Evolutionary conservation across 1,140 invertebrate genomes (phyloP).

Genomic region (Helicoverpa zea): DNA sequence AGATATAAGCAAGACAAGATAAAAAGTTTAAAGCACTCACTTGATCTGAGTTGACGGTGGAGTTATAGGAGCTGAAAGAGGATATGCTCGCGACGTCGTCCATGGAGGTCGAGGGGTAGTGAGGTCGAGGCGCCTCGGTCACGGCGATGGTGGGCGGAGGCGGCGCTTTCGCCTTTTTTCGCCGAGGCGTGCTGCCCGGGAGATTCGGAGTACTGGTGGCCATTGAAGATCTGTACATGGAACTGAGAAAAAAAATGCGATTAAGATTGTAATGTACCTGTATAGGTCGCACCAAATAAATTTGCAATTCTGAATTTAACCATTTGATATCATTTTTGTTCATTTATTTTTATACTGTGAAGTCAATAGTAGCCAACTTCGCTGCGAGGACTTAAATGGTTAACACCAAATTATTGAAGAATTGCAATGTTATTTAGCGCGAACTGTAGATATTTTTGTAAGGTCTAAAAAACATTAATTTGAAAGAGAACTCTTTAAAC

Average conservation of each 20-base stretch:
- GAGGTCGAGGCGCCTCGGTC: slow-evolving; percentile 52
- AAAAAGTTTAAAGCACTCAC: slow-evolving; percentile 51
- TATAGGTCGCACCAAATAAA: no score
- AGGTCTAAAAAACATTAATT: no score
- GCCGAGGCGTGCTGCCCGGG: slow-evolving; percentile 69
- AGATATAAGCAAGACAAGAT: background rate
- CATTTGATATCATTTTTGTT: no score
- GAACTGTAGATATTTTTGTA: background rate
- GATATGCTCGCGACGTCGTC: slow-evolving; percentile 82
- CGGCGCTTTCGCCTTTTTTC: slow-evolving; percentile 79
- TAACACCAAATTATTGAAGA: no score
- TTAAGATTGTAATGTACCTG: background rate
- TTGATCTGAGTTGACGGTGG: slow-evolving; percentile 77
- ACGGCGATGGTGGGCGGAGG: slow-evolving; percentile 64
- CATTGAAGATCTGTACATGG: slow-evolving; percentile 75
- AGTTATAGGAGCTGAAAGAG: slow-evolving; percentile 78
- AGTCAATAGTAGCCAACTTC: no score
- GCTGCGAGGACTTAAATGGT: no score
- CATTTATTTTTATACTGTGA: no score
- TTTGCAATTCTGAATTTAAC: no score
- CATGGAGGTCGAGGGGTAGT: slow-evolving; percentile 71
- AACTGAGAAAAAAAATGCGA: slow-evolving; percentile 45
- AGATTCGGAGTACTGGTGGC: slow-evolving; percentile 83
- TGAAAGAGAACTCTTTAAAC: slow-evolving; percentile 52
- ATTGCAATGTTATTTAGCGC: no score